Conservation (phyloP, 2,113 vertebrate genomes). For the Sylvietta virens region DNA sequence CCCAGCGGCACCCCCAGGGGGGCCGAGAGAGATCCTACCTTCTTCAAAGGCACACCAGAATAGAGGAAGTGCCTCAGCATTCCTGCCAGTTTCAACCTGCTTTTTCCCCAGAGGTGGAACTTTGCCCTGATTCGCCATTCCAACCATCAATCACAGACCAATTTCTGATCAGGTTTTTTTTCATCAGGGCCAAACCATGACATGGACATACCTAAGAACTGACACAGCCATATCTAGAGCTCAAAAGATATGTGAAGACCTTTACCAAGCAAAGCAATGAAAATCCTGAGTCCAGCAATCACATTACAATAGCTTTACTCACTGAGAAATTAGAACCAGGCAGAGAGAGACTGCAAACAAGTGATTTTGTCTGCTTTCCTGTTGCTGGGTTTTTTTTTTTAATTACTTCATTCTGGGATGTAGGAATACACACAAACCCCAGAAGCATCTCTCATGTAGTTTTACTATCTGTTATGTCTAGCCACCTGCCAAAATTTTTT, state of each 20-base stretch:
- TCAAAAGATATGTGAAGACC: constrained; percentile 3
- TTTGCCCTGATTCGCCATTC: no score
- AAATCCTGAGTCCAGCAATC: not conserved
- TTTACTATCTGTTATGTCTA: not conserved
- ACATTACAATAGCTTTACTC: constrained; percentile 11
- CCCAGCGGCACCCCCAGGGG: no score
- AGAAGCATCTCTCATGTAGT: not conserved
- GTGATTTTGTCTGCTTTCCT: not conserved
- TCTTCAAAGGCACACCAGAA: no score
- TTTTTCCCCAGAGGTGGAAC: no score
- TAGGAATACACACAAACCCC: not conserved
- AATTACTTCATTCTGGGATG: not conserved
- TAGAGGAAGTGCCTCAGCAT: no score
- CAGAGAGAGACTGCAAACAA: not conserved
- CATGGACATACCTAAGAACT: not conserved
- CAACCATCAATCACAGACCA: no score
- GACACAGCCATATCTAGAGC: not conserved
- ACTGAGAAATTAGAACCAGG: not conserved
- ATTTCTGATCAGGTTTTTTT: no score
- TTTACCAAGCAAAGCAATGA: not conserved
- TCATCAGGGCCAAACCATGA: no score
- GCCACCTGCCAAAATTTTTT: not conserved
- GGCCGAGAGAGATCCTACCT: no score
- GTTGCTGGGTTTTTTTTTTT: not conserved
- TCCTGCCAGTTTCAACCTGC: no score